Evolutionary conservation across 2,888 invertebrate genomes (phyloP), one percentile per base, ranked within the genome.

Genomic region (Mythimna lalbum): DNA sequence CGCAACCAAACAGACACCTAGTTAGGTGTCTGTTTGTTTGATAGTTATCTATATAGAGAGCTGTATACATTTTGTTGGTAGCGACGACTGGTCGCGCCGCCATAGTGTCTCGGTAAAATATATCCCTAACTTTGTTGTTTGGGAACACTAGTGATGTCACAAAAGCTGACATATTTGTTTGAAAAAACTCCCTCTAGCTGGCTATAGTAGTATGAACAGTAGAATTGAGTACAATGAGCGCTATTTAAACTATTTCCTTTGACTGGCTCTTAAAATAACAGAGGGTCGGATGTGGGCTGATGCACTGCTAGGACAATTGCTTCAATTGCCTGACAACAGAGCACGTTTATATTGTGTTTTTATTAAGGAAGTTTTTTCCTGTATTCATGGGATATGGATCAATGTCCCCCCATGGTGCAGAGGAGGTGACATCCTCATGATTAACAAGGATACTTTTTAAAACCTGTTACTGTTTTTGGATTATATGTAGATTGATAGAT

Each of bases 221-320:
- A 74, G 52, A 64, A 39, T 49, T 50, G 64, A 72, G 36, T 43
- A 63, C 75, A 76, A 71, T 77, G 36, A 63, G 39, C 19, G 62
- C 59, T 72, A 63, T 72, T 60, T 78, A 31, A 73, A 72, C 76
- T 52, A 77, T 78, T 76, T 76, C 73, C 76, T 76, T 76, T 73
- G 73, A 62, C 52, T 52, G 17, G 7, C 21, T 73, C 50, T 63
- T 72, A 63, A 65, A 72, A 63, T 72, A 63, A 59, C 66, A 63
- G 57, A 67, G 78, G 63, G 66, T 63, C 67, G 50, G 63, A 72
- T 77, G 78, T 76, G 67, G 78, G 76, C 36, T n/a, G 78, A 60
- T 60, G 55, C 52, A 33, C n/a, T 14, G 50, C 78, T 47, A 53
- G 49, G 66, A 67, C 62, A 67, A 73, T 78, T 73, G 73, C 47